Evolutionary conservation across 2,888 invertebrate species (phyloP), one percentile per base, ranked within the genome.

Genomic region (Chirona hameri): DNA sequence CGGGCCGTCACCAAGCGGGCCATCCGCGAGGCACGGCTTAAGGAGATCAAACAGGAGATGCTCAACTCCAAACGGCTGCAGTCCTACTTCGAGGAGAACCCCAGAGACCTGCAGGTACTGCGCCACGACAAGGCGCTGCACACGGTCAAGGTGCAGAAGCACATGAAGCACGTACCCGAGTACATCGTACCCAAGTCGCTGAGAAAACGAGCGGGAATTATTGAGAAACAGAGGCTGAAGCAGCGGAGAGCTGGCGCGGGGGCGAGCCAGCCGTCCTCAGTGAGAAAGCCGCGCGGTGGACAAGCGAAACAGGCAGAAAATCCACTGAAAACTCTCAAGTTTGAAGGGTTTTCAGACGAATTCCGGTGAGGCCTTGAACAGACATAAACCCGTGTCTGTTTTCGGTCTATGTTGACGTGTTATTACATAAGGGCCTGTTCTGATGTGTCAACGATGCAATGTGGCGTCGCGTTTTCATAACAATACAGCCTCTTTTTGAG

Each of bases 11-110:
- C 99, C 0, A 92, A 94, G 86, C 93, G 96, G 84, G 97, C 98
- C 0, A 94, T 99, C 2, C 91, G 96, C 81, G 98, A 99, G 88
- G 98, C 98, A 0, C 90, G 99, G 39, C 90, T 99, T 81, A 96
- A 95, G 87, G 99, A 99, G 91, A 99, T 99, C 86, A 95, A 95
- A 88, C 92, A 92, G 83, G 99, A 99, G 90, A 92, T 99, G 83
- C 90, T 98, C 84, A 96, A 95, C 88, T 97, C 96, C 84, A 92
- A 95, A 87, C 97, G 96, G 88, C 89, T 98, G 39, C 88, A 93
- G 93, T 92, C 94, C 39, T 97, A 95, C 89, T 98, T 98, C 88
- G 94, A 95, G 87, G 95, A 97, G 86, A 96, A 98, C 88, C 95
- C 97, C 0, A 90, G 92, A 10, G 98, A 98, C 88, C 88, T 96